phyloP scores from a whole-genome alignment of 2,797 vertebrate species.

The Pelobates cultripes region DNA sequence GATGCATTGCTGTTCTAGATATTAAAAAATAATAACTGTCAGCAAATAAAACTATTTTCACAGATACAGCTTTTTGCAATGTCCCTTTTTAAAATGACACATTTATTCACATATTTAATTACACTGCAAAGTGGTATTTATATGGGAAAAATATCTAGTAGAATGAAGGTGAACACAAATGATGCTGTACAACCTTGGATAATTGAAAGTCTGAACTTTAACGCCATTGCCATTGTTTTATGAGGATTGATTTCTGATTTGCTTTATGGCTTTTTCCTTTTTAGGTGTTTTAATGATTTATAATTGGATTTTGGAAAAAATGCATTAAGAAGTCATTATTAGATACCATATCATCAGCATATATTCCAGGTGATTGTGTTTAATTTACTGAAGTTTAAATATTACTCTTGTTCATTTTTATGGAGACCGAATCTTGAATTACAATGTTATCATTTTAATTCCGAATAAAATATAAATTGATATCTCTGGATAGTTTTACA shows the following conservation, averaged over 20 bases:
- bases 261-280: conserved; percentile 19
- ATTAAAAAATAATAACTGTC: no score
- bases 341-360: conserved; percentile 27
- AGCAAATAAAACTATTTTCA: no score
- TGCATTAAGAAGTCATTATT: conserved; percentile 23
- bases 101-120: background rate
- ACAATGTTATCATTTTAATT: conserved; percentile 66
- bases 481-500: no score
- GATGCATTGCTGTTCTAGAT: no score
- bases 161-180: conserved; percentile 13
- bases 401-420: conserved; percentile 59
- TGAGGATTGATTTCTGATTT: conserved; percentile 29
- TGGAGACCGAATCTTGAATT: conserved; percentile 66
- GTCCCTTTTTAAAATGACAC: no score
- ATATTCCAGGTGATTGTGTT: conserved; percentile 32
- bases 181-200: conserved; percentile 33
- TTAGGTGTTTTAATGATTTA: conserved; percentile 36
- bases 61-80: no score
- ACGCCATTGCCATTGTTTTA: background rate
- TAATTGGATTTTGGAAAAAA: conserved; percentile 24
- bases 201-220: conserved; percentile 31
- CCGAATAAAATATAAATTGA: conserved; percentile 13
- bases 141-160: background rate
- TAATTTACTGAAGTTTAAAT: conserved; percentile 36
- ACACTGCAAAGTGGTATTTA: background rate